A percentile compares a stretch with the other conserved stretches of the same genome.
phyloP scores from a whole-genome alignment of 2,113 vertebrate species.

The Propithecus coquereli region DNA sequence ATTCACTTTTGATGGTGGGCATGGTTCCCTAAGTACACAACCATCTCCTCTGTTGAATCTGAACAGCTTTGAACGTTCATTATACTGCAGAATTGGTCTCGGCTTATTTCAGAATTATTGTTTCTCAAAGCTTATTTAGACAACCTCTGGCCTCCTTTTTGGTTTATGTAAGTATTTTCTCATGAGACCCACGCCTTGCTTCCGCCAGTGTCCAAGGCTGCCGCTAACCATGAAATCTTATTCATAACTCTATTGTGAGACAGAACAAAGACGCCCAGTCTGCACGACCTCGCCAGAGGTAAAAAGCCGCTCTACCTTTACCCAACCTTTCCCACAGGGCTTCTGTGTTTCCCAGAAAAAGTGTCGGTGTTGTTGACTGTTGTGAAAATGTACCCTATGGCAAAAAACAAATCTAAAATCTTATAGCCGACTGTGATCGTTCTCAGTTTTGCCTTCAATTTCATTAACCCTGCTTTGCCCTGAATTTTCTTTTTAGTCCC shows the following conservation, averaged over 20 bases:
- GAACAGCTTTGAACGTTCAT: neutral
- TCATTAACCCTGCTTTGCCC: neutral
- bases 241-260: neutral
- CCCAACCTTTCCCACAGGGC: neutral
- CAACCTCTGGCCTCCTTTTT: constrained; percentile 43
- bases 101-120: constrained; percentile 36
- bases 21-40: neutral
- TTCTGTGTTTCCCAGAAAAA: neutral
- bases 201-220: neutral
- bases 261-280: neutral
- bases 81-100: neutral
- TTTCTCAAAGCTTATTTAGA: constrained; percentile 57
- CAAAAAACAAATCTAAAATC: neutral
- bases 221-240: neutral
- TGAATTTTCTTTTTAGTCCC: no score
- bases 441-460: neutral
- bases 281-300: neutral
- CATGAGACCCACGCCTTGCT: neutral
- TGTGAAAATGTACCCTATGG: neutral
- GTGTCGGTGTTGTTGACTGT: fast-evolving
- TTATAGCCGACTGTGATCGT: fast-evolving
- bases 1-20: neutral
- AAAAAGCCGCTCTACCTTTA: neutral
- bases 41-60: neutral
- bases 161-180: constrained; percentile 51